Conservation (phyloP, 2,888 invertebrate genomes). For the Chrysolina oricalcia region DNA sequence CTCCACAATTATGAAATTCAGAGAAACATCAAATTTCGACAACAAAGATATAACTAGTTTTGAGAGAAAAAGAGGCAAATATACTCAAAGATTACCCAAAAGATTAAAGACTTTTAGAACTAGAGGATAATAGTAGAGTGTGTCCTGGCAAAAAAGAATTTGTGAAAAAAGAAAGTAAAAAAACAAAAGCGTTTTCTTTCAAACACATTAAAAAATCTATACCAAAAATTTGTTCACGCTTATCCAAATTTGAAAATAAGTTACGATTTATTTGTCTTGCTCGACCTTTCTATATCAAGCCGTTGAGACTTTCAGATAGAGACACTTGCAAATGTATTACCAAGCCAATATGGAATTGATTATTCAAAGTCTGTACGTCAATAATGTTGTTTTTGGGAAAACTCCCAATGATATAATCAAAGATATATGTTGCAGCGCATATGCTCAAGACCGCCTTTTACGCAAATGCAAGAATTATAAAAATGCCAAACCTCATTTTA, state of each 20-base stretch:
- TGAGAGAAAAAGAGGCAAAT: neutral
- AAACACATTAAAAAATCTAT: neutral
- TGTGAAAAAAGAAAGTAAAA: neutral
- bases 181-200: neutral
- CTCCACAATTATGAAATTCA: neutral
- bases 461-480: neutral
- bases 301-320: neutral
- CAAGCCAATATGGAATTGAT: conserved; percentile 5
- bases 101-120: conserved; percentile 4
- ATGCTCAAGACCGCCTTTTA: conserved; percentile 2
- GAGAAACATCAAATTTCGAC: neutral
- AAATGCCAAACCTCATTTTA: neutral
- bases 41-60: neutral
- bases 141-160: neutral
- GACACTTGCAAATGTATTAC: conserved; percentile 14
- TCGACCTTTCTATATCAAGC: conserved; percentile 3
- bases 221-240: neutral
- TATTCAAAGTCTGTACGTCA: neutral
- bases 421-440: conserved; percentile 6
- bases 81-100: neutral
- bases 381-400: neutral
- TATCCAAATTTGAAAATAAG: neutral
- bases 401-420: neutral
- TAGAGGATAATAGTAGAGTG: neutral
- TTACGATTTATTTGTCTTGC: neutral